Conservation (phyloP, 2,888 invertebrate genomes). For the Diogma glabrata region DNA sequence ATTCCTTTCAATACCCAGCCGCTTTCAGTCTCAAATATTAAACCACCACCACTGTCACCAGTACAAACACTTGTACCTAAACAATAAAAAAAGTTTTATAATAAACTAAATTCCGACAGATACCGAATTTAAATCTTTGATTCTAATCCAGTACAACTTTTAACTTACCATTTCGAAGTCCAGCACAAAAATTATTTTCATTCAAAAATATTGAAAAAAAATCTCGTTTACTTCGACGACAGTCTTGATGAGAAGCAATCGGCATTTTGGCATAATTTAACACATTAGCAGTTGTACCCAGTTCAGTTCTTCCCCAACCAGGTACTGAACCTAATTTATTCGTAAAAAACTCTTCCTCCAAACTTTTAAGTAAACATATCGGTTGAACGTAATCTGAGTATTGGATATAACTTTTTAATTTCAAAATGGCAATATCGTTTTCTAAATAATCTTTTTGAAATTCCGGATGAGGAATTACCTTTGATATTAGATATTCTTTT, state of each 20-base stretch:
- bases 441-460: slow-evolving; percentile 11
- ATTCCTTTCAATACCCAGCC: slow-evolving; percentile 18
- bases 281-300: background rate
- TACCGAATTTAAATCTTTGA: too few relatives aligned
- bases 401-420: slow-evolving; percentile 20
- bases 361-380: slow-evolving; percentile 30
- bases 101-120: too few relatives aligned
- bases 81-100: too few relatives aligned
- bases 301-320: slow-evolving; percentile 35
- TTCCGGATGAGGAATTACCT: slow-evolving; percentile 12
- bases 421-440: slow-evolving; percentile 7
- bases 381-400: slow-evolving; percentile 31
- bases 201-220: slow-evolving; percentile 17
- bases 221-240: slow-evolving; percentile 21
- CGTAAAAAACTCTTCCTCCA: background rate
- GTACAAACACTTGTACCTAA: slow-evolving; percentile 41
- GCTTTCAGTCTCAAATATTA: slow-evolving; percentile 25
- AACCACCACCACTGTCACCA: slow-evolving; percentile 42
- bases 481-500: slow-evolving; percentile 25
- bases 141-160: too few relatives aligned
- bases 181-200: slow-evolving; percentile 18
- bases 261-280: slow-evolving; percentile 28
- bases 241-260: slow-evolving; percentile 26
- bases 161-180: slow-evolving; percentile 20
- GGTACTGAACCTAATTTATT: background rate